phyloP scores from a whole-genome alignment of 2,797 vertebrate species.

The Nannoperca australis region DNA sequence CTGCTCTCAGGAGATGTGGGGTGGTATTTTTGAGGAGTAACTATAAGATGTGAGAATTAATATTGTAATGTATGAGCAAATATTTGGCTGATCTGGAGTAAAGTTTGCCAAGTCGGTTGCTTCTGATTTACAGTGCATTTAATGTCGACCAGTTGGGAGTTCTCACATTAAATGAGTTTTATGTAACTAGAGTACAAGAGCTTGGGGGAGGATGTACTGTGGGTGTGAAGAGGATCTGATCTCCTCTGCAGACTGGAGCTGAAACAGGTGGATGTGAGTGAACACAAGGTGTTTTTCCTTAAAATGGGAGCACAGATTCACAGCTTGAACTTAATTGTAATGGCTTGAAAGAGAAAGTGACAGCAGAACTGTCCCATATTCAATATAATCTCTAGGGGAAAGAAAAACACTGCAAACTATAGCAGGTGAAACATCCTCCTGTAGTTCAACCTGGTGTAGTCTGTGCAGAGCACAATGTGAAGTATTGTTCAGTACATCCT shows the following conservation, averaged over 20 bases:
- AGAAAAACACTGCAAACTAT: not conserved
- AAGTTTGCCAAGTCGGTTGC: constrained; percentile 36
- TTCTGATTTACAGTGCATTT: constrained; percentile 45
- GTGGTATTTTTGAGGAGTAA: constrained; percentile 27
- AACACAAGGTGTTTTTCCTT: constrained; percentile 25
- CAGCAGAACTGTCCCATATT: constrained; percentile 5
- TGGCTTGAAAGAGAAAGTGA: constrained; percentile 17
- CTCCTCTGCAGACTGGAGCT: constrained; percentile 38
- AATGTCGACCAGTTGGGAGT: constrained; percentile 35
- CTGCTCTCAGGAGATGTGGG: constrained; percentile 40
- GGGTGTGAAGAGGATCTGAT: constrained; percentile 43
- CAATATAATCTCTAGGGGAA: not conserved
- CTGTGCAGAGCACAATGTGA: not conserved
- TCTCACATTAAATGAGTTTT: constrained; percentile 51
- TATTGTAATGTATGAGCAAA: constrained; percentile 18
- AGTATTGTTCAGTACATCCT: not conserved
- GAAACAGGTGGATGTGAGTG: constrained; percentile 32
- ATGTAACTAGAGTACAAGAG: constrained; percentile 46
- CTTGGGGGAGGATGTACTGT: constrained; percentile 45
- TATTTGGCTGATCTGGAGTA: constrained; percentile 43
- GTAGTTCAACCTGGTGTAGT: not conserved
- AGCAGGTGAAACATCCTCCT: not conserved
- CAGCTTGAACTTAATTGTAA: not conserved
- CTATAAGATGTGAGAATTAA: constrained; percentile 25
- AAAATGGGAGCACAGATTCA: constrained; percentile 14